These are phyloP conservation scores for Tylochromis polylepis DNA, from an alignment of 2,113 vertebrate genomes.

Conservation along the genomic window DNA sequence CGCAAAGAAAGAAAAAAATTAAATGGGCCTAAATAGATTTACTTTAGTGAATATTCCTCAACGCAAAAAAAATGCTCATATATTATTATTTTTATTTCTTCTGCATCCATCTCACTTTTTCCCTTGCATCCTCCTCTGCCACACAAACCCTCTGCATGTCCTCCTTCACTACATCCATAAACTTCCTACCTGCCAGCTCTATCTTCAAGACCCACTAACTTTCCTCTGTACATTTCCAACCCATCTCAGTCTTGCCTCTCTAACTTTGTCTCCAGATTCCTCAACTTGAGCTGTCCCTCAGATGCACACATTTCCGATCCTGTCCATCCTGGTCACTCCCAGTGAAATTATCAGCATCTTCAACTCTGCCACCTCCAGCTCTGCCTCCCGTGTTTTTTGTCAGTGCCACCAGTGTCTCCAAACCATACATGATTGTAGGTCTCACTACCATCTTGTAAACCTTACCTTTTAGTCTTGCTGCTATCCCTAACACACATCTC, in stretches of 20 bases:
- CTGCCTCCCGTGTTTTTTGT: neutral
- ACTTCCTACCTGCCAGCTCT: neutral
- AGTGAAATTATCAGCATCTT: neutral
- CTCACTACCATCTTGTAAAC: neutral
- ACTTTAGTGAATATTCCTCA: neutral
- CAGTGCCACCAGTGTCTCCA: neutral
- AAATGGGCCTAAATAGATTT: neutral
- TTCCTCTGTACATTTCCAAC: neutral
- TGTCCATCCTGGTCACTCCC: neutral
- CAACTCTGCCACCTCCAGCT: neutral
- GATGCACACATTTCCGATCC: neutral
- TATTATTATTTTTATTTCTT: neutral
- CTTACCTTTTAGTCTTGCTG: neutral
- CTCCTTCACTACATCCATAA: neutral
- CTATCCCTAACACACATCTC: neutral
- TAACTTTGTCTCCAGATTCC: neutral
- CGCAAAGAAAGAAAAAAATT: neutral
- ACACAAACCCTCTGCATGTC: neutral
- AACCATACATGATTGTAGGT: neutral
- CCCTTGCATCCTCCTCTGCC: neutral
- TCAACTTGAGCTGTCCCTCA: neutral
- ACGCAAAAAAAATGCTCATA: neutral
- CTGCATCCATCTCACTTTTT: neutral
- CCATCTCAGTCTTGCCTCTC: neutral
- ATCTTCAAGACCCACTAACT: neutral